Percentiles rank a stretch among this genome's conserved stretches.
These are phyloP conservation scores for Pristis pectinata DNA, from an alignment of 2,797 vertebrate genomes.

Conservation along the genomic window DNA sequence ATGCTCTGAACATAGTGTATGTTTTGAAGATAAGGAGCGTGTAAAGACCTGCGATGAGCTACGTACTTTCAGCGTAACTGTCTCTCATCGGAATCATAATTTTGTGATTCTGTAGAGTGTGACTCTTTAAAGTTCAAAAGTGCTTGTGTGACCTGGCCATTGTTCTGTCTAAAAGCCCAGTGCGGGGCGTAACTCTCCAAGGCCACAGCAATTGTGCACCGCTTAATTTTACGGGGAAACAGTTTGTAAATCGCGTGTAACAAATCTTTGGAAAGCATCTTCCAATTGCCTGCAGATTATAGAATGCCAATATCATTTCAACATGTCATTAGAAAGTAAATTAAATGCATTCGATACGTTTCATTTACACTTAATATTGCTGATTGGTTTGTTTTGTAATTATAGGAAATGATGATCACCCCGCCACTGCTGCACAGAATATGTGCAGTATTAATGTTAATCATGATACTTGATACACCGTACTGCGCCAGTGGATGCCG, in stretches of 20 bases:
- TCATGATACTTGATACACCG: background rate
- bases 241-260: background rate
- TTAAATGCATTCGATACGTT: background rate
- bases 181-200: background rate
- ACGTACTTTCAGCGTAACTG: too few relatives aligned
- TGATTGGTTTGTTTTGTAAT: background rate
- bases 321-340: background rate
- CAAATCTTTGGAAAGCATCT: background rate
- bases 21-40: too few relatives aligned
- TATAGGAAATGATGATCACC: background rate
- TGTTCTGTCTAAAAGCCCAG: background rate
- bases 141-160: background rate
- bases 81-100: too few relatives aligned
- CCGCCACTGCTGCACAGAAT: background rate
- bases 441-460: background rate
- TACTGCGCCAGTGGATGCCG: background rate
- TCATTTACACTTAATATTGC: background rate
- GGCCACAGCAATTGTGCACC: background rate
- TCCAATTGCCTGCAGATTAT: background rate
- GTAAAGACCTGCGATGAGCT: too few relatives aligned
- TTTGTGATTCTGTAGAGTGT: too few relatives aligned
- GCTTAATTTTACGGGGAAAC: background rate
- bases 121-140: background rate
- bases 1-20: too few relatives aligned
- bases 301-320: background rate